phyloP scores from a whole-genome alignment of 2,888 invertebrate genomes.

The Polyommatus icarus region DNA sequence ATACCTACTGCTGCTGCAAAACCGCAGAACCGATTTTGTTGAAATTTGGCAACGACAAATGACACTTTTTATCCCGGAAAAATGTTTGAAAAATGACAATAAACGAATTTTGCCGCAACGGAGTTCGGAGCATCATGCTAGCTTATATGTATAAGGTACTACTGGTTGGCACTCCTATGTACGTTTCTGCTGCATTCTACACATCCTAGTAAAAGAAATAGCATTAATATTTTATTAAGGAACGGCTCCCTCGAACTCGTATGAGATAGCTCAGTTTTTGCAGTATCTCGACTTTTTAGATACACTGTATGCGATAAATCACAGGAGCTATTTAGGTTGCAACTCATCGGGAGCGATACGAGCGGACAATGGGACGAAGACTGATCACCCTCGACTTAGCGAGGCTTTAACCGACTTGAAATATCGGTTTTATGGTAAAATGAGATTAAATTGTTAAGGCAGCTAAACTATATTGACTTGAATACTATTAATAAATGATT shows the following conservation, averaged over 20 bases:
- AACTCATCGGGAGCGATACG: slow-evolving; percentile 13
- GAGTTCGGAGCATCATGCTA: too few species aligned
- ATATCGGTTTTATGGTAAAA: neutral
- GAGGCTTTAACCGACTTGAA: neutral
- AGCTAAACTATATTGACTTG: too few species aligned
- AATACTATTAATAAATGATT: too few species aligned
- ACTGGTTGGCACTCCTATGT: too few species aligned
- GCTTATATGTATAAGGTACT: too few species aligned
- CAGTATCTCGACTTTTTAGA: neutral
- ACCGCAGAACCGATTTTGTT: too few species aligned
- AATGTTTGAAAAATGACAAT: too few species aligned
- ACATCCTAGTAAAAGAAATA: neutral
- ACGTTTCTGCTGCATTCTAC: neutral
- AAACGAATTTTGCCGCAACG: too few species aligned
- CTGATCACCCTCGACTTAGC: slow-evolving; percentile 3
- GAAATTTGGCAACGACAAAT: too few species aligned
- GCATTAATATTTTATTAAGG: neutral
- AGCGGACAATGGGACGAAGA: slow-evolving; percentile 12
- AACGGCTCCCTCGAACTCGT: neutral
- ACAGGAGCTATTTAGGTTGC: neutral
- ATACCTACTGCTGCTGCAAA: too few species aligned
- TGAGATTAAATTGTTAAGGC: too few species aligned
- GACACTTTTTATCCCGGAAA: too few species aligned
- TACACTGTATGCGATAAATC: slow-evolving; percentile 5
- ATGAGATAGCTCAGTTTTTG: neutral